Evolutionary conservation across 2,113 vertebrate genomes (phyloP), one percentile per base, ranked within the genome.

Genomic region (Chloropsis hardwickii): DNA sequence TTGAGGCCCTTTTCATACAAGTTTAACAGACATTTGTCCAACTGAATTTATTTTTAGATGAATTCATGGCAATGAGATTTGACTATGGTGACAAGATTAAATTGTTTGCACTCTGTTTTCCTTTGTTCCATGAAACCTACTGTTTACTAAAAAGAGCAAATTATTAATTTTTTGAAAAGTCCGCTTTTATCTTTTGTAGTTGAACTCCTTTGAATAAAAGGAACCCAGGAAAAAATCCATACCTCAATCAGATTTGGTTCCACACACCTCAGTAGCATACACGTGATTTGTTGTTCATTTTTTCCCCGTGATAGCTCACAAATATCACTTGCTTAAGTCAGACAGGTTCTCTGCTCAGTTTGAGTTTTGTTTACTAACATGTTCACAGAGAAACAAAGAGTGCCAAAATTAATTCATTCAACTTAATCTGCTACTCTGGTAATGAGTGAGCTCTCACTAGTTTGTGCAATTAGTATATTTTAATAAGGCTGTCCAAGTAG

Each of bases 341-440:
- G n/a, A 42, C 22, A 78, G 40, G 39, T 39, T 88, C 25, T 89
- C 45, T 9, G 4, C 71, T 89, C 72, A 86, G 92, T 93, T 79
- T 86, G 81, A 93, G 84, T 66, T 90, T 91, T 87, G 42, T 90
- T 94, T 82, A 54, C 39, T 69, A 64, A 29, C 18, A 39, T 18
- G 29, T 54, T 83, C 71, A 62, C 45, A 90, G 29, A 92, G 70
- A 78, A 96, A 94, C 79, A 89, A 85, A 89, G 83, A 92, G 61
- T 85, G 84, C 76, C 81, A 93, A 89, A 57, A 95, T 86, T 76
- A 93, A 96, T 95, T 94, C 25, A 66, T 95, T 94, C 58, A 51
- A 27, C 84, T 94, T 97, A 93, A 97, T 94, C 93, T 94, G 64
- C 81, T 95, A 44, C 85, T 61, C 48, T 31, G 64, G 42, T 33